Evolutionary conservation across 2,113 vertebrate species (phyloP).

Genomic region (Scolopax mira): DNA sequence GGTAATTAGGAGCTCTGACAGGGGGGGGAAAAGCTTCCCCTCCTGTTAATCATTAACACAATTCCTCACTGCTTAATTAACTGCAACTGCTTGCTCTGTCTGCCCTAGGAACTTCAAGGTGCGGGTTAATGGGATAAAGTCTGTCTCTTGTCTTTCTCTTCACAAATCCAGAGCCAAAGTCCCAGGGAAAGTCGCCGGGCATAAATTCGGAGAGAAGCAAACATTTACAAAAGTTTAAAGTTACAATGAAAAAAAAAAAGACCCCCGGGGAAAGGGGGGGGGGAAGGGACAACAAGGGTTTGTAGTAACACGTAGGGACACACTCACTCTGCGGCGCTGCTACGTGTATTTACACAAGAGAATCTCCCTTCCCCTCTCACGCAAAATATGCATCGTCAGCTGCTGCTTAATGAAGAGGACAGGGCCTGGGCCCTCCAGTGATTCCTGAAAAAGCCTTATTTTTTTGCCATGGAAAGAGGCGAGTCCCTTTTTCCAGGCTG

Average conservation of each 20-base stretch:
- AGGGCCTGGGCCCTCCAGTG: neutral
- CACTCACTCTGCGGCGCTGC: rapidly evolving
- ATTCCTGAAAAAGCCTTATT: neutral
- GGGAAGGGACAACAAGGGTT: neutral
- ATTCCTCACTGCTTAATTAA: neutral
- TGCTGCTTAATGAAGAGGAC: neutral
- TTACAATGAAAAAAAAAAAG: neutral
- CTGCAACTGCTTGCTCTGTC: neutral
- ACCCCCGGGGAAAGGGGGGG: too few relatives aligned
- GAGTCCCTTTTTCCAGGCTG: neutral
- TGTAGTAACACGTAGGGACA: neutral
- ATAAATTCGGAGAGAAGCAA: neutral
- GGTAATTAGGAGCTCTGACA: neutral
- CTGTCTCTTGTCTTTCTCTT: neutral
- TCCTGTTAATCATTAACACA: neutral
- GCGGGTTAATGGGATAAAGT: neutral
- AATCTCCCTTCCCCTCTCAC: neutral
- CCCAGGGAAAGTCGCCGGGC: neutral
- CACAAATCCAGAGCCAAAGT: neutral
- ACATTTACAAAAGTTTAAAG: neutral
- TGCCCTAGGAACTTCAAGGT: rapidly evolving
- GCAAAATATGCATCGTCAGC: neutral
- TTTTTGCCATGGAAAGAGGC: neutral
- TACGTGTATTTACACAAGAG: rapidly evolving
- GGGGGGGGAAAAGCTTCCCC: neutral